Evolutionary conservation across 2,797 vertebrate species (phyloP).

Genomic region (Enteromius unitaeniatus): DNA sequence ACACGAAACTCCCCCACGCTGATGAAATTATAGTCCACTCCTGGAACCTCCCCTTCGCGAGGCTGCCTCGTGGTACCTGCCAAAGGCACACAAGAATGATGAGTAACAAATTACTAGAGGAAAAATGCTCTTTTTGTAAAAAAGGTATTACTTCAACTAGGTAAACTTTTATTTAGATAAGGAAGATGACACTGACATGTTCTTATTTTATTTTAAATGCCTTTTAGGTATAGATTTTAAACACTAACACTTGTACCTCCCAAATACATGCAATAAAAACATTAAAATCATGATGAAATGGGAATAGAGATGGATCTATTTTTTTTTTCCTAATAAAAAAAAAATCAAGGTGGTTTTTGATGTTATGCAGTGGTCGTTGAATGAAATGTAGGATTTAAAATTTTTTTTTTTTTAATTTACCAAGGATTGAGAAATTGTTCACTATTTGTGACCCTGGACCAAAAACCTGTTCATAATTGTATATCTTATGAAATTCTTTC

Average conservation of each 20-base stretch:
- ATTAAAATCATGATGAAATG: neutral
- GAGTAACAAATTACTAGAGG: neutral
- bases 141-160: too few relatives aligned
- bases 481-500: too few relatives aligned
- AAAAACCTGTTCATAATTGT: neutral
- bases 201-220: neutral
- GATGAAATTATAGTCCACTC: constrained; percentile 99
- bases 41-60: constrained; percentile 95
- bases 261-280: neutral
- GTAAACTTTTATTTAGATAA: neutral
- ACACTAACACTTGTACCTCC: too few relatives aligned
- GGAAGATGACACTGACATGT: neutral
- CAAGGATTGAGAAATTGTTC: neutral
- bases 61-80: constrained; percentile 96
- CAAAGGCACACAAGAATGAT: constrained; percentile 19
- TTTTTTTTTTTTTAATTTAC: too few relatives aligned
- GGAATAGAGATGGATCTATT: neutral
- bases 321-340: neutral
- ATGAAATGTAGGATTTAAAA: neutral
- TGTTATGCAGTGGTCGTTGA: too few relatives aligned
- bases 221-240: neutral
- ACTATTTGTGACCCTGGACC: neutral
- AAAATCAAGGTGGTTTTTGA: too few relatives aligned
- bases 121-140: neutral
- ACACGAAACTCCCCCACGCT: constrained; percentile 93